Evolutionary conservation across 2,888 invertebrate species (phyloP).

Genomic region (Drosophila merina): DNA sequence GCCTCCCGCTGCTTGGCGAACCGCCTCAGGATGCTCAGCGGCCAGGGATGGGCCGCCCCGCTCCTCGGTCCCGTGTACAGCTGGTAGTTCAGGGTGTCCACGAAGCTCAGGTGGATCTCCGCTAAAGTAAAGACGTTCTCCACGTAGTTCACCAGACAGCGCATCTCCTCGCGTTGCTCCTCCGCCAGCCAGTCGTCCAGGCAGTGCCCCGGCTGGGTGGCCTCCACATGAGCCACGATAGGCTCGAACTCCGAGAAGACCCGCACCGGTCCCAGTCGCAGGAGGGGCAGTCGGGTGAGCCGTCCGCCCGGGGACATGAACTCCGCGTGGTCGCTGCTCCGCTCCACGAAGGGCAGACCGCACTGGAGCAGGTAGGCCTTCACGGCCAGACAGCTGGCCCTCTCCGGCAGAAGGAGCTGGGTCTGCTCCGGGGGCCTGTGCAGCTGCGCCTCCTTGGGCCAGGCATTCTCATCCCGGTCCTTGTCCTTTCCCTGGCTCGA

Average conservation of each 20-base stretch:
- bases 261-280: conserved; percentile 91
- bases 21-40: conserved; percentile 91
- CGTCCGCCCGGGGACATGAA: conserved; percentile 96
- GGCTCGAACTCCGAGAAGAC: conserved; percentile 94
- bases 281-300: conserved; percentile 90
- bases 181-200: conserved; percentile 88
- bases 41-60: conserved; percentile 96
- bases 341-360: conserved; percentile 90
- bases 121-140: conserved; percentile 94
- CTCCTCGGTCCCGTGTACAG: conserved; percentile 92
- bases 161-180: conserved; percentile 92
- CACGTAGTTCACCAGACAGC: conserved; percentile 94
- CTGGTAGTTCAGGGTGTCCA: conserved; percentile 89
- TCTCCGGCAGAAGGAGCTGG: conserved; percentile 95
- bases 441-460: conserved; percentile 92
- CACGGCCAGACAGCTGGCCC: conserved; percentile 95
- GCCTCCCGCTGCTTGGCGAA: conserved; percentile 89
- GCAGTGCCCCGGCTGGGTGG: conserved; percentile 88
- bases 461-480: conserved; percentile 78
- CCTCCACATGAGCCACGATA: conserved; percentile 93
- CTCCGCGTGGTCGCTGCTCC: conserved; percentile 94
- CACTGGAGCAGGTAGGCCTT: conserved; percentile 96
- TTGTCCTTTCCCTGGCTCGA: neutral
- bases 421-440: conserved; percentile 95
- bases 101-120: conserved; percentile 93